Percentiles rank a stretch among this genome's conserved stretches.
phyloP scores from a whole-genome alignment of 2,113 vertebrate species.

The Actenoides hombroni region DNA sequence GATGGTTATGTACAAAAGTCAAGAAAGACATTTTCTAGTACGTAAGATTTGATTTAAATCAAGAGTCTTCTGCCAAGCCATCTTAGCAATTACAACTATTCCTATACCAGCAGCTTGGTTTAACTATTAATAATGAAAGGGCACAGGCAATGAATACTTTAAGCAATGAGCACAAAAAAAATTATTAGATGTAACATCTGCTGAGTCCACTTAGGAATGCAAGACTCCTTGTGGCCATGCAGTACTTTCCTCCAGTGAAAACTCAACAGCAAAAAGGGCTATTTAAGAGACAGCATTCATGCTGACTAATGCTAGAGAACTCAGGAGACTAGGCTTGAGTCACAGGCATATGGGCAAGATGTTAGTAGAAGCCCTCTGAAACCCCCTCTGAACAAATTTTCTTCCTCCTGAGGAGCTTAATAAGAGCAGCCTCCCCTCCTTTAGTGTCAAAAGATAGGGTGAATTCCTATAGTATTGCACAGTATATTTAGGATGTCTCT shows the following conservation, averaged over 20 bases:
- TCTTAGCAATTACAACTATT: neutral
- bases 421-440: neutral
- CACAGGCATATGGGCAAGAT: rapidly evolving
- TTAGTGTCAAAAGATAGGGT: neutral
- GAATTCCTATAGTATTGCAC: neutral
- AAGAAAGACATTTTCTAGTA: neutral
- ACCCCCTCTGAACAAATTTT: neutral
- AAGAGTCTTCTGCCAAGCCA: neutral
- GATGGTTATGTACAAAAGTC: neutral
- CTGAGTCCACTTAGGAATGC: neutral
- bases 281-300: neutral
- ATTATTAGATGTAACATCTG: neutral
- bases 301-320: neutral
- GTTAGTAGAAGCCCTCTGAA: neutral
- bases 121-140: neutral
- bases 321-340: neutral
- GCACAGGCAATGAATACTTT: neutral
- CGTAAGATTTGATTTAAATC: neutral
- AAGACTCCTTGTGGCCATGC: neutral
- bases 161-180: neutral
- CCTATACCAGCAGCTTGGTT: neutral
- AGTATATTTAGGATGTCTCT: neutral
- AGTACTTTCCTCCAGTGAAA: neutral
- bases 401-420: neutral
- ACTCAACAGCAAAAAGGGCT: neutral